Evolutionary conservation across 2,113 vertebrate genomes (phyloP), one percentile per base, ranked within the genome.

Genomic region (Dromas ardeola): DNA sequence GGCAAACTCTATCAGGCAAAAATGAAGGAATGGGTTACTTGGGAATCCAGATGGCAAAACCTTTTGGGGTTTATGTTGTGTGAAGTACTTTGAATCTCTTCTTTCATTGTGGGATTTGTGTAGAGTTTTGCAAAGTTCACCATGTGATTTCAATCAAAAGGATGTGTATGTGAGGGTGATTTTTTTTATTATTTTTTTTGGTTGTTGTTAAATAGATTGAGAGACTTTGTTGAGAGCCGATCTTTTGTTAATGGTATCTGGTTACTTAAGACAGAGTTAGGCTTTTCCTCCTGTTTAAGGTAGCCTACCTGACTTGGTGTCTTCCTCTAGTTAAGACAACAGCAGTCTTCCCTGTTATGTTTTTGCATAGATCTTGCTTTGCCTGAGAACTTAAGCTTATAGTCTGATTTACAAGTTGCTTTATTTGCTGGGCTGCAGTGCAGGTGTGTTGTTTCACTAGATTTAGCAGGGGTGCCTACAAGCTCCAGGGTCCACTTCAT

Each of bases 61-160:
- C 82, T 97, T 93, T 72, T 43, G 36, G 86, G 61, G 32, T 89
- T 94, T 92, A 30, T 71, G 58, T 86, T 94, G 49, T 74, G 71
- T 53, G 85, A 87, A 90, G 67, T 62, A 40, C 74, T 88, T 88
- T 30, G 62, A 82, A 82, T 81, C 45, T 93, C 78, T 85, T 91
- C 70, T 85, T 94, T 91, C 91, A 8, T 4, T 82, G 81, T 93
- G 73, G 73, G 88, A 73, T 91, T 89, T 87, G 16, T 91, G 9
- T 38, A 40, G 71, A 83, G 49, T 89, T 95, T 89, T 76, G 58
- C 43, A 5, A 55, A 97, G 93, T 87, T 95, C 62, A 45, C 61
- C 89, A 82, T 91, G 89, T 95, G 93, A 94, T 95, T 97, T 96
- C 84, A 93, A 55, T 95, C 86, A 82, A 47, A 85, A 91, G 73